phyloP scores from a whole-genome alignment of 1,140 invertebrate species.

The Scaptomyza graminum region DNA sequence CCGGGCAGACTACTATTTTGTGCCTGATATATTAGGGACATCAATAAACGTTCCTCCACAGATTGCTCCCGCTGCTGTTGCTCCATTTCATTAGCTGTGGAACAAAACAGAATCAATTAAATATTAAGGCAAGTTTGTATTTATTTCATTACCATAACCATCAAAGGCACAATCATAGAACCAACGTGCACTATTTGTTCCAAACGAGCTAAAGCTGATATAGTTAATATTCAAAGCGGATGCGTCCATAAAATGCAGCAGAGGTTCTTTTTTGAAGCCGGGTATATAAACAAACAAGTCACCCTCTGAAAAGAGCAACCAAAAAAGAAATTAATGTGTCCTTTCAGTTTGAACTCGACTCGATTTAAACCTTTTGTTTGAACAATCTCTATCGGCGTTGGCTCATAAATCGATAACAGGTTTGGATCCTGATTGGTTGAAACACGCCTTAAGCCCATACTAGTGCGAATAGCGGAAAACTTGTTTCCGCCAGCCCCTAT shows the following conservation, averaged over 20 bases:
- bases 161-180: conserved; percentile 78
- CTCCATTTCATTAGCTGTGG: conserved; percentile 44
- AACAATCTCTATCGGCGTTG: conserved; percentile 79
- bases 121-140: too few species aligned
- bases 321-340: too few species aligned
- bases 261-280: conserved; percentile 66
- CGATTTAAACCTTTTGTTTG: conserved; percentile 68
- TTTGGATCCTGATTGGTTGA: conserved; percentile 67
- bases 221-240: conserved; percentile 65
- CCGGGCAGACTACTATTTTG: conserved; percentile 61
- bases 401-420: conserved; percentile 70
- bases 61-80: conserved; percentile 17
- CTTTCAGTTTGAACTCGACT: too few species aligned
- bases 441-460: conserved; percentile 62
- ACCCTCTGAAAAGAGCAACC: conserved; percentile 53
- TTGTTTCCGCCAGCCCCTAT: conserved; percentile 78
- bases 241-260: conserved; percentile 60
- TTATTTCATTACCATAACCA: conserved; percentile 54
- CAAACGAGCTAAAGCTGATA: conserved; percentile 75
- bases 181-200: conserved; percentile 67
- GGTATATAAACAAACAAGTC: conserved; percentile 71
- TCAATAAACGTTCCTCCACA: conserved; percentile 37
- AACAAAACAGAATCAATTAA: too few species aligned
- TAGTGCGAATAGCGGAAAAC: conserved; percentile 74
- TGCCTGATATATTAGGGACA: conserved; percentile 37